Evolutionary conservation across 2,113 vertebrate genomes (phyloP).

Genomic region (Geothlypis trichas): DNA sequence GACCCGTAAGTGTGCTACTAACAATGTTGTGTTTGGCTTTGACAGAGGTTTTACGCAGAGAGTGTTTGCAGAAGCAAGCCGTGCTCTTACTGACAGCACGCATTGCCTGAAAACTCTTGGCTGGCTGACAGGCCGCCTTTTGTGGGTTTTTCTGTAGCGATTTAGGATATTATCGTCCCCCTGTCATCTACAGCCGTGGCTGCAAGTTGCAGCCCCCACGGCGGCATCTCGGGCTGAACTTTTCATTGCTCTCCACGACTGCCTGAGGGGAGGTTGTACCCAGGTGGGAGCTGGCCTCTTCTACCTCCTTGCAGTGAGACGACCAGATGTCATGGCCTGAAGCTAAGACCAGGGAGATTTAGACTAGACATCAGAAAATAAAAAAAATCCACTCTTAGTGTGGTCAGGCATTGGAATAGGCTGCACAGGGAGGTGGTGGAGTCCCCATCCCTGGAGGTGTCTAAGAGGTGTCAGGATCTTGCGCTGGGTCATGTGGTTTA

Average conservation of each 20-base stretch:
- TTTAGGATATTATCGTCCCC: not conserved
- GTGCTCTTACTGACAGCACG: not conserved
- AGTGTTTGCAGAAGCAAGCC: not conserved
- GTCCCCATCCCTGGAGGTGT: not conserved
- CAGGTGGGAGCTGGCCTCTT: not conserved
- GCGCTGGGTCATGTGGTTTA: not conserved
- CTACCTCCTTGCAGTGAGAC: not conserved
- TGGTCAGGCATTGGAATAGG: not conserved
- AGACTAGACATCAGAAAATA: not conserved
- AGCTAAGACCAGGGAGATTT: not conserved
- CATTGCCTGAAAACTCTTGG: not conserved
- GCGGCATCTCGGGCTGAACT: fast-evolving
- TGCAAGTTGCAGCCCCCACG: fast-evolving
- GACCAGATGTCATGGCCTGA: too few species aligned
- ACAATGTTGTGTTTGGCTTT: not conserved
- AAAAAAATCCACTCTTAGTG: too few species aligned
- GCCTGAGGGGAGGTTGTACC: not conserved
- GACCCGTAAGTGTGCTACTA: not conserved
- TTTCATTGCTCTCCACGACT: too few species aligned
- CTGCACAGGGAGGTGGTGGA: not conserved
- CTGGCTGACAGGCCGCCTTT: not conserved
- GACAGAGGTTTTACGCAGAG: not conserved
- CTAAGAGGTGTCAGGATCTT: not conserved
- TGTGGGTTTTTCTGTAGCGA: not conserved
- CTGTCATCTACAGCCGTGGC: fast-evolving